Evolutionary conservation across 2,888 invertebrate species (phyloP).

Genomic region (Reticulitermes lucifugus): DNA sequence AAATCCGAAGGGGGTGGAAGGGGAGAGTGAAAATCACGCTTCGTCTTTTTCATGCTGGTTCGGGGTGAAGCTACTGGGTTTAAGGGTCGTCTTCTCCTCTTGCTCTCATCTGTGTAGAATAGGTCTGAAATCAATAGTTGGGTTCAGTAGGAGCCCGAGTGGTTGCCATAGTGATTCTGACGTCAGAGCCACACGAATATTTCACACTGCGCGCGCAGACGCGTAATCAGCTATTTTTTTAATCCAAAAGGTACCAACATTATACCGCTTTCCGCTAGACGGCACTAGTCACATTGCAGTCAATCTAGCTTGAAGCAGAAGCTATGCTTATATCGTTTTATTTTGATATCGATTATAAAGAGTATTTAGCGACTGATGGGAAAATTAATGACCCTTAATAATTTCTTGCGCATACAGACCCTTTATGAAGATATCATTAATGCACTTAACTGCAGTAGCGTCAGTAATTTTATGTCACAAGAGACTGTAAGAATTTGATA

Average conservation of each 20-base stretch:
- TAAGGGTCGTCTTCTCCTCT: constrained; percentile 8
- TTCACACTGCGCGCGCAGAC: constrained; percentile 23
- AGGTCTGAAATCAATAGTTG: constrained; percentile 29
- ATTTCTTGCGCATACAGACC: not conserved
- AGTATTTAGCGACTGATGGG: not conserved
- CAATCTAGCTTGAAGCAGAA: not conserved
- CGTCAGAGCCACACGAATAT: constrained; percentile 30
- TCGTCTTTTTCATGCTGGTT: not conserved
- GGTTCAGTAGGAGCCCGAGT: constrained; percentile 19
- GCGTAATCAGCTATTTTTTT: constrained; percentile 7
- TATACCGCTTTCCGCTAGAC: not conserved
- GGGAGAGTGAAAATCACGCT: not conserved
- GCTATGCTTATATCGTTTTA: not conserved
- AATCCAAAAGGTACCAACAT: not conserved
- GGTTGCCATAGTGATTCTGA: constrained; percentile 35
- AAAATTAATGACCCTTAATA: not conserved
- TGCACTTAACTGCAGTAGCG: too few species aligned
- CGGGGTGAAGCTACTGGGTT: not conserved
- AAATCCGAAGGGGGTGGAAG: not conserved
- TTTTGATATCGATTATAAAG: not conserved
- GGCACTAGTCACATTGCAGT: not conserved
- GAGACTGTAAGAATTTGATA: too few species aligned
- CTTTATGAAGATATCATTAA: too few species aligned
- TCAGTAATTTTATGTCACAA: too few species aligned
- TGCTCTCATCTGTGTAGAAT: constrained; percentile 16